Evolutionary conservation across 2,113 vertebrate species (phyloP).

Genomic region (Megaceryle torquata): DNA sequence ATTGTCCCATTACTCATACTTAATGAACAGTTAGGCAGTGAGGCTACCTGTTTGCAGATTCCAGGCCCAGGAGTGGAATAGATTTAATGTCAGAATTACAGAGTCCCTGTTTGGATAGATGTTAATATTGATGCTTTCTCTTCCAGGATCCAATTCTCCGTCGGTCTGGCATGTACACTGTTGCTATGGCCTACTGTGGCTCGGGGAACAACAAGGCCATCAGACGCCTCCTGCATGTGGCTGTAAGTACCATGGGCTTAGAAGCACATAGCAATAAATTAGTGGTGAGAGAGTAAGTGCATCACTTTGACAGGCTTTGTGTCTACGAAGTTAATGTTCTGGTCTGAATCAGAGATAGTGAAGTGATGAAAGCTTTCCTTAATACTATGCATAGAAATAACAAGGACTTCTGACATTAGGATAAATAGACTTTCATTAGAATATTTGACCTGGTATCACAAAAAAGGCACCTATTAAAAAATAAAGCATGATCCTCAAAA

Average conservation of each 20-base stretch:
- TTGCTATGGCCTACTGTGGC: slow-evolving; percentile 98
- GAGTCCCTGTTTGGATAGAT: background rate
- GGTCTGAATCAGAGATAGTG: background rate
- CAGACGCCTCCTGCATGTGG: slow-evolving; percentile 93
- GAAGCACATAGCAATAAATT: background rate
- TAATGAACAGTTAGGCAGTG: background rate
- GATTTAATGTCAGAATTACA: background rate
- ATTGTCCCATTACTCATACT: background rate
- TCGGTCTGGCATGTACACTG: slow-evolving; percentile 98
- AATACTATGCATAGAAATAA: background rate
- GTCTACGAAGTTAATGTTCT: background rate
- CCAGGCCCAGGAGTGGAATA: background rate
- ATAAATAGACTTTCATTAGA: background rate
- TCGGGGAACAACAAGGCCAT: slow-evolving; percentile 99
- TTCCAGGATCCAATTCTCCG: slow-evolving; percentile 95
- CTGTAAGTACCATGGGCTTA: slow-evolving; percentile 80
- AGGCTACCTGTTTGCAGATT: background rate
- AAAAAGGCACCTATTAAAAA: background rate
- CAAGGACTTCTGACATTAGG: background rate
- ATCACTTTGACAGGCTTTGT: background rate
- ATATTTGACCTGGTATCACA: background rate
- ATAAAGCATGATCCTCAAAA: background rate
- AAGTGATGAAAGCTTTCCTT: background rate
- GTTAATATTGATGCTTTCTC: slow-evolving; percentile 1
- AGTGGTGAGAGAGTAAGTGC: background rate